Base-by-base conservation (phyloP, 1,140 invertebrate genomes). In the Drosophila malerkotliana region DNA sequence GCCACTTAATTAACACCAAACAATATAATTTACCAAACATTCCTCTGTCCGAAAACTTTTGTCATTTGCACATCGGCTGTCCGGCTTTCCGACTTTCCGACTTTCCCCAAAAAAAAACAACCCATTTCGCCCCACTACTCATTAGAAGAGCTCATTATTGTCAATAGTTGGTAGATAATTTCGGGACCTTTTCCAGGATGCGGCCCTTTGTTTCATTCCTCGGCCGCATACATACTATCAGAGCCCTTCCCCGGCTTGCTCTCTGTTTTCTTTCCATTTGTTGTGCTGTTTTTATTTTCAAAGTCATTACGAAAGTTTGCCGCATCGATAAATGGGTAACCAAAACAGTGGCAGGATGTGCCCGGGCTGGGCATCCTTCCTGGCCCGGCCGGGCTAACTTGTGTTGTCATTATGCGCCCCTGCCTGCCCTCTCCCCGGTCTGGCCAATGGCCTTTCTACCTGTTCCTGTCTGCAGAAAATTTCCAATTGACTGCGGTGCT, bases 61-160 rank as follows among this genome's bases (percentile, higher is more conserved):
- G 82, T 85, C 81, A 85, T 85, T 85, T 85, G 66, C 78, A 79
- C 77, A 77, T 79, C 41, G 55, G 10, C 45, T 18, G 15, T 14
- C 15, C 6, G 41, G 14, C n/a, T 6, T 14, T 6, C 39, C 39
- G 9, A 8, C 45, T 18, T n/a, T 14, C 15, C 6, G 41, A 15
- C 39, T 6, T 14, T 6, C 39, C 39, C 21, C 21, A 2, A 21
- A 24, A 24, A 24, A 47, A 3, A 21, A 8, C 4, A 45, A 7
- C 9, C 18, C 34, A 21, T 15, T 12, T 15, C 44, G 39, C 47
- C 57, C 28, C 67, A 83, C 66, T 67, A 83, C 84, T 88, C 83
- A 88, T 88, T 88, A 88, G 83, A 60, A 83, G 63, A 88, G 83
- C 83, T 88, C 83, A 88, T 88, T 88, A 88, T 88, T 88, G 83